Evolutionary conservation across 2,888 invertebrate genomes (phyloP), one percentile per base, ranked within the genome.

Genomic region (Lapara coniferarum): DNA sequence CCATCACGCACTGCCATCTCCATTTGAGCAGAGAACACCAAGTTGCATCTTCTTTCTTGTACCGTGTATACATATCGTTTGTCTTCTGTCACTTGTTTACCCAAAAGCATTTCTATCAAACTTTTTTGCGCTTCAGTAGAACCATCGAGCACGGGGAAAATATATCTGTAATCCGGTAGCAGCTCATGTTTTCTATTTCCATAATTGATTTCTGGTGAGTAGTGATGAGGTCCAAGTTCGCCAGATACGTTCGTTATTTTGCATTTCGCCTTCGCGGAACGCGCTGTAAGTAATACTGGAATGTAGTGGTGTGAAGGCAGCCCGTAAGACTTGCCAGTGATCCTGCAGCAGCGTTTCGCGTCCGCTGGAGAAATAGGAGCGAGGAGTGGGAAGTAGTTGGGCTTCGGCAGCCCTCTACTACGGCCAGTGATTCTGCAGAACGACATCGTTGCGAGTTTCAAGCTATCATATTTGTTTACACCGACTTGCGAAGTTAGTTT

Each of bases 281-380:
- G 88, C 19, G 91, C 76, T 56, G 92, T 95, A 72, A 96, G 94
- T 76, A 96, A 88, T 73, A 97, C 96, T 84, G 97, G 97, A 91
- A 97, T 97, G 94, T 96, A 97, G 88, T 97, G 96, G 87, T 97
- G 97, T 56, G 96, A 95, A 63, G 96, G 96, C 69, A 96, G 92
- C 49, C 97, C 96, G 74, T 96, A 95, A 53, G 97, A 96, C 85
- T 97, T 97, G 70, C 97, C 96, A 66, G 97, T 97, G 78, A 97
- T 96, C 77, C 96, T 95, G 89, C 97, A 97, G 85, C 96, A 96
- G 73, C 97, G 94, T 81, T 96, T 95, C 1, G 97, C 97, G 83
- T 97, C 97, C n/a, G 96, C 97, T 14, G 97, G 97, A 66, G 97
- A 97, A 72, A 97, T 96, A 5, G 97, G 97, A 63, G 97, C 96